A percentile compares a stretch with the other conserved stretches of the same genome.
Evolutionary conservation across 2,888 invertebrate species (phyloP).

Genomic region (Platycheirus albimanus): DNA sequence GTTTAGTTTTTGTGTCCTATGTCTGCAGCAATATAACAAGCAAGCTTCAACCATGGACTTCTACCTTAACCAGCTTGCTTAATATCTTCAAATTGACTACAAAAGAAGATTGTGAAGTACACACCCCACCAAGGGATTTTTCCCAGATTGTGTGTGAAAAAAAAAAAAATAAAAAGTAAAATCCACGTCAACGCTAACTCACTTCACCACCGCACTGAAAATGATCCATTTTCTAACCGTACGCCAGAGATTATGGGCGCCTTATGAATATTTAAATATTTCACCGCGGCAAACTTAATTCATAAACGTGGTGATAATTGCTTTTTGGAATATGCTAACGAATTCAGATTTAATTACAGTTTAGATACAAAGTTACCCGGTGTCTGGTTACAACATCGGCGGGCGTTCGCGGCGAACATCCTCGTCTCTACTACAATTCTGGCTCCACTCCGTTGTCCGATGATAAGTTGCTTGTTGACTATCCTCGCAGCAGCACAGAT

Average conservation of each 20-base stretch:
- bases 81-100: too few relatives aligned
- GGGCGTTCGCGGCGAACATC: constrained; percentile 30
- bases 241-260: constrained; percentile 64
- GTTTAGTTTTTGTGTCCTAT: too few relatives aligned
- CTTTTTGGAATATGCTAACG: constrained; percentile 73
- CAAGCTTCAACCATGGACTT: too few relatives aligned
- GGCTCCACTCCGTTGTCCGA: background rate
- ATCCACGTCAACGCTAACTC: constrained; percentile 37
- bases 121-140: too few relatives aligned
- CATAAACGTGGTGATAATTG: constrained; percentile 72
- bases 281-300: constrained; percentile 68
- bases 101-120: too few relatives aligned
- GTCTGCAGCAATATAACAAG: too few relatives aligned
- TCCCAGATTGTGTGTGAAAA: constrained; percentile 30
- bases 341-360: constrained; percentile 74
- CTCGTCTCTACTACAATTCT: background rate
- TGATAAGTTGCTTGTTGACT: constrained; percentile 33
- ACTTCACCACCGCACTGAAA: constrained; percentile 21
- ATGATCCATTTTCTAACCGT: constrained; percentile 66
- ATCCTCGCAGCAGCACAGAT: constrained; percentile 13
- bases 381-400: constrained; percentile 37
- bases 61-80: too few relatives aligned
- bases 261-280: constrained; percentile 73
- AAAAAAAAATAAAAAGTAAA: constrained; percentile 28
- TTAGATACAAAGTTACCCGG: constrained; percentile 68